phyloP scores from a whole-genome alignment of 2,888 invertebrate genomes.

The Megaustenia siamemsis region DNA sequence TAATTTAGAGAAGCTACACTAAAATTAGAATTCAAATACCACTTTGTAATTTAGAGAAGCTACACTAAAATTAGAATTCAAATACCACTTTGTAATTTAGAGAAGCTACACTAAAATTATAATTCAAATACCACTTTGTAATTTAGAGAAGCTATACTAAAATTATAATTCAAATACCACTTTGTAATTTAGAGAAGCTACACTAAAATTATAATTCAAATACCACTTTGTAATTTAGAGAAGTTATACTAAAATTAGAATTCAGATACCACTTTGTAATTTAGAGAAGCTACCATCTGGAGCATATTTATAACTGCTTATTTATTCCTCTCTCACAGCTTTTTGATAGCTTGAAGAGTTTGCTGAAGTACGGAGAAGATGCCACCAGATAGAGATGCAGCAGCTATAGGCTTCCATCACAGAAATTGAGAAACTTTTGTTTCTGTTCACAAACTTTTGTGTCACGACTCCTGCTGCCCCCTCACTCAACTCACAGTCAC shows the following conservation, averaged over 20 bases:
- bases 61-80: too few relatives aligned
- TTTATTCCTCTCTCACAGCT: constrained; percentile 22
- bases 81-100: too few relatives aligned
- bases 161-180: background rate
- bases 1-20: too few relatives aligned
- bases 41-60: too few relatives aligned
- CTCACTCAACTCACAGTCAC: background rate
- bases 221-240: too few relatives aligned
- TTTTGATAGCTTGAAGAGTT: constrained; percentile 44
- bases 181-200: too few relatives aligned
- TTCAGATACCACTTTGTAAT: background rate
- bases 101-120: too few relatives aligned
- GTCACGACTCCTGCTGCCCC: background rate
- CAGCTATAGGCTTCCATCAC: background rate
- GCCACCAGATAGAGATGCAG: background rate
- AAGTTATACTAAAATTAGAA: too few relatives aligned
- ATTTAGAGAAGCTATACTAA: background rate
- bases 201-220: too few relatives aligned
- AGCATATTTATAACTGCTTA: background rate
- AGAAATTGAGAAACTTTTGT: too few relatives aligned
- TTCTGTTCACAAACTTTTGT: background rate
- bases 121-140: too few relatives aligned
- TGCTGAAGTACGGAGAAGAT: constrained; percentile 29
- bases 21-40: too few relatives aligned
- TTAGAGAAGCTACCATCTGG: background rate